Conservation (phyloP, 2,888 invertebrate genomes). For the Therioaphis trifolii region DNA sequence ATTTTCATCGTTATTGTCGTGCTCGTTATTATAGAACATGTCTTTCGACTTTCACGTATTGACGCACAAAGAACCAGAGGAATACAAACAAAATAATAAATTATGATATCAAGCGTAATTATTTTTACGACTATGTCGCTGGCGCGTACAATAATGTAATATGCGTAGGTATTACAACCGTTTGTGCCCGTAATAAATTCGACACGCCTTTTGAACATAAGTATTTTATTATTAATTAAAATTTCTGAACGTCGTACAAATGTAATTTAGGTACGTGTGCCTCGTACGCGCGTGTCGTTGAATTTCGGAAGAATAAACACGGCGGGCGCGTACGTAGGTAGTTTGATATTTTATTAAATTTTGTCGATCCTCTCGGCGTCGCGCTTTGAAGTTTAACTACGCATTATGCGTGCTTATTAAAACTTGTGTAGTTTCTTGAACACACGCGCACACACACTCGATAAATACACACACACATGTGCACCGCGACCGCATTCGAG, state of each 20-base stretch:
- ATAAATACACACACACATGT: not conserved
- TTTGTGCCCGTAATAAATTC: not conserved
- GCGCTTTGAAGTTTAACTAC: constrained; percentile 42
- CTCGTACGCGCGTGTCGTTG: not conserved
- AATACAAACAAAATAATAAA: too few relatives aligned
- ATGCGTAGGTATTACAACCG: not conserved
- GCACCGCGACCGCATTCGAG: not conserved
- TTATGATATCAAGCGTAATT: too few relatives aligned
- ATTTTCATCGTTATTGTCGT: too few relatives aligned
- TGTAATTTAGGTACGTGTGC: too few relatives aligned
- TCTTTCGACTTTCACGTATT: too few relatives aligned
- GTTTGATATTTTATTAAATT: constrained; percentile 49
- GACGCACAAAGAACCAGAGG: too few relatives aligned
- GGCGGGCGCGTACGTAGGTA: not conserved
- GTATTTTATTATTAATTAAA: constrained; percentile 3
- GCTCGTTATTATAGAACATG: too few relatives aligned
- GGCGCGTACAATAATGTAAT: too few relatives aligned
- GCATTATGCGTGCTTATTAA: constrained; percentile 49
- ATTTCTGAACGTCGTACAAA: not conserved
- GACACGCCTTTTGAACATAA: constrained; percentile 8
- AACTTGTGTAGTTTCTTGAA: constrained; percentile 26
- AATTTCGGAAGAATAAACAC: constrained; percentile 4
- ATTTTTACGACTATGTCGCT: too few relatives aligned
- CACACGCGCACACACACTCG: not conserved
- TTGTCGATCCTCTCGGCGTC: constrained; percentile 7